Evolutionary conservation across 2,888 invertebrate genomes (phyloP).

Genomic region (Diarsia brunnea): DNA sequence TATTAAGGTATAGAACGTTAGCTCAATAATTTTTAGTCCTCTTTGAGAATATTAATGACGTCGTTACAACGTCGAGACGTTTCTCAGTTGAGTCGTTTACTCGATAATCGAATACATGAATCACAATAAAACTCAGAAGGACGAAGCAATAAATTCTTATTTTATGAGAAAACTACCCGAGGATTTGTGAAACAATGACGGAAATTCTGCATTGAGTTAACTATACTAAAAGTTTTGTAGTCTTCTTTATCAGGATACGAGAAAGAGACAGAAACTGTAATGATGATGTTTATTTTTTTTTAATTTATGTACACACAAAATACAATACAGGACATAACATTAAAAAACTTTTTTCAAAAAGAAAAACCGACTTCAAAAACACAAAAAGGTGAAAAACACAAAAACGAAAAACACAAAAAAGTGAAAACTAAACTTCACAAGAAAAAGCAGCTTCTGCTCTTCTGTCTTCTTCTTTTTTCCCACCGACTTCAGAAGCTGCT

Average conservation of each 20-base stretch:
- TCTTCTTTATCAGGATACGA: neutral
- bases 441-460: too few relatives aligned
- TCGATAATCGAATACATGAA: constrained; percentile 84
- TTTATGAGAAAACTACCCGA: constrained; percentile 74
- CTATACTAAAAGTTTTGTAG: neutral
- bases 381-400: too few relatives aligned
- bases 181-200: constrained; percentile 39
- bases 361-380: too few relatives aligned
- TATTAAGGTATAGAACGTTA: too few relatives aligned
- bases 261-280: neutral
- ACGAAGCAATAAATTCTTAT: constrained; percentile 78
- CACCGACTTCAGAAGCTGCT: too few relatives aligned
- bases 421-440: too few relatives aligned
- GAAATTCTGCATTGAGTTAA: neutral
- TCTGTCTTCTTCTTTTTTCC: too few relatives aligned
- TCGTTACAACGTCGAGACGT: constrained; percentile 77
- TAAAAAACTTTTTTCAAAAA: too few relatives aligned
- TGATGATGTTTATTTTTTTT: neutral
- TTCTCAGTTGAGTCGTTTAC: constrained; percentile 81
- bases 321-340: too few relatives aligned
- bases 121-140: constrained; percentile 84
- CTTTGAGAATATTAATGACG: constrained; percentile 79
- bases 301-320: too few relatives aligned
- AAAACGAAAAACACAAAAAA: too few relatives aligned
- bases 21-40: too few relatives aligned